Evolutionary conservation across 2,888 invertebrate species (phyloP), one percentile per base, ranked within the genome.

Genomic region (Phlogophora meticulosa): DNA sequence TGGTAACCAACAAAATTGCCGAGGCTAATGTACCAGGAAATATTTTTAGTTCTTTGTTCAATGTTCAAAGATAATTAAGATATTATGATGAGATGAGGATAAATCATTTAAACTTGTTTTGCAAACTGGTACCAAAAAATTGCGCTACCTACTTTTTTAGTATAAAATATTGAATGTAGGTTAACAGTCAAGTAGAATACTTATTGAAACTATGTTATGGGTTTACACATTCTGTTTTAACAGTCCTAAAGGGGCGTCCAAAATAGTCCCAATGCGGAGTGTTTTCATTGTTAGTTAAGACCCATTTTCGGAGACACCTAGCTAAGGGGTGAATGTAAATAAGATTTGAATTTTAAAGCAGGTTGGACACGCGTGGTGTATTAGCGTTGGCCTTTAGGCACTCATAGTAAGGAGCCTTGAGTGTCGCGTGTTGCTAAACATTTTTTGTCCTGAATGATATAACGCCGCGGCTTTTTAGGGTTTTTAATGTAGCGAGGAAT

Each of bases 261-360:
- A 92, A 93, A 94, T 94, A 94, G 90, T 90, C 91, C 91, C 91
- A 77, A 80, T 78, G 88, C 74, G 83, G 86, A 83, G 80, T 87
- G 85, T 87, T 90, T 89, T 89, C 85, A 84, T 85, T 87, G 88
- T 90, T 89, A 88, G 86, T 85, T 86, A 89, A 89, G 88, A 85
- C 86, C 88, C 90, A 87, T 91, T 92, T 92, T 91, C 83, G 88
- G 86, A 81, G 87, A 88, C 88, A 86, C 83, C 82, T 78, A 84
- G 80, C 83, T 86, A 83, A 83, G 87, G 91, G 90, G 87, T 91
- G 93, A 92, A 94, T 94, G 92, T 92, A 93, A 93, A 94, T 91
- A 93, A 88, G 91, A 88, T 92, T 92, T 93, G 91, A 93, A 94
- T 93, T 92, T 93, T 93, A 91, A 91, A 94, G 87, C 81, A 87